Evolutionary conservation across 2,797 vertebrate genomes (phyloP).

Genomic region (Bryconaethiops microstoma): DNA sequence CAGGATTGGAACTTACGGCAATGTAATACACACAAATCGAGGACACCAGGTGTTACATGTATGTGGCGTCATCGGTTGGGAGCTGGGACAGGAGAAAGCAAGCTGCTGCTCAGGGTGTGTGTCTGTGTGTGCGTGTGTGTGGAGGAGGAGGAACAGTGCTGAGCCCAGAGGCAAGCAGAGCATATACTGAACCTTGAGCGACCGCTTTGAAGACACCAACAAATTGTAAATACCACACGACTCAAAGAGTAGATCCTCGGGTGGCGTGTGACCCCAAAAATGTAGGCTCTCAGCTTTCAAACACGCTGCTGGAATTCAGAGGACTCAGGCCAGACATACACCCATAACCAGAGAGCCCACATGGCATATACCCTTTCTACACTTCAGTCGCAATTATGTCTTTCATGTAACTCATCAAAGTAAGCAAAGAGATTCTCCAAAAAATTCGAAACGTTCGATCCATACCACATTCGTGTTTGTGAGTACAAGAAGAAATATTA

Average conservation of each 20-base stretch:
- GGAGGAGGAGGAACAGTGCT: conserved; percentile 1
- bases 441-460: background rate
- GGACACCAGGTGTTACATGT: conserved; percentile 55
- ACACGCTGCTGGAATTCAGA: conserved; percentile 1
- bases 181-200: background rate
- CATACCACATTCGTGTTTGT: background rate
- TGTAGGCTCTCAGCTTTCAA: conserved; percentile 20
- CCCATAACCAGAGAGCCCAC: background rate
- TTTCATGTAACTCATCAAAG: background rate
- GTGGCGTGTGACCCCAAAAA: conserved; percentile 21
- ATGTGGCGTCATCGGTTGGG: conserved; percentile 58
- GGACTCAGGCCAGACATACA: background rate
- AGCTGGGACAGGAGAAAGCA: conserved; percentile 48
- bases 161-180: conserved; percentile 27
- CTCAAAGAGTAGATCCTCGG: conserved; percentile 28
- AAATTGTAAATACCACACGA: conserved; percentile 13
- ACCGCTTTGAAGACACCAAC: conserved; percentile 13
- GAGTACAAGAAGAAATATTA: background rate
- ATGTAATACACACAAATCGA: conserved; percentile 41
- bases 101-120: conserved; percentile 47
- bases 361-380: background rate
- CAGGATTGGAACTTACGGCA: conserved; percentile 16
- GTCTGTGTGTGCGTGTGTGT: background rate
- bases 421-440: background rate
- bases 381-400: background rate